phyloP scores from a whole-genome alignment of 2,797 vertebrate species.

The Caiman crocodilus region DNA sequence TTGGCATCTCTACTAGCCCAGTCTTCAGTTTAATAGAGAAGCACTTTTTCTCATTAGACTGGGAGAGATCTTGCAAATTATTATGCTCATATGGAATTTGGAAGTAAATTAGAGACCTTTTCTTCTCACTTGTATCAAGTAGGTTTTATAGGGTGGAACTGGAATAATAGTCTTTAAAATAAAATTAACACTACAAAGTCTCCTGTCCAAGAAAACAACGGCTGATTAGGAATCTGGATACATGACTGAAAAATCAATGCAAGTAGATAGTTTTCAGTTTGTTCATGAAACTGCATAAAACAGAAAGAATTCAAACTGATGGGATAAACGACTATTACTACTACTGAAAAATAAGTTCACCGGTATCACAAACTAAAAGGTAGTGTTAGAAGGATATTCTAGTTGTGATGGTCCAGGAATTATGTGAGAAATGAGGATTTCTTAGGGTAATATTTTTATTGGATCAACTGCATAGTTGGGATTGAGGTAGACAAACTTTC shows the following conservation, averaged over 20 bases:
- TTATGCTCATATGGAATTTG: neutral
- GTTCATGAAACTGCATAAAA: neutral
- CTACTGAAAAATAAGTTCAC: neutral
- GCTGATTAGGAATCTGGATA: neutral
- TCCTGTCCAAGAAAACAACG: neutral
- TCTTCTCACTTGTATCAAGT: neutral
- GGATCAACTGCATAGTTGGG: too few species aligned
- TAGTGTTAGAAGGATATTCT: too few species aligned
- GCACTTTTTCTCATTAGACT: neutral
- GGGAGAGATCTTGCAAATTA: neutral
- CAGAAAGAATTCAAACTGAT: neutral
- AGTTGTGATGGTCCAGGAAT: too few species aligned
- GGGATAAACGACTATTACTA: neutral
- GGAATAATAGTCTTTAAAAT: neutral
- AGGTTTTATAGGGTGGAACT: neutral
- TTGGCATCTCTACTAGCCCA: neutral
- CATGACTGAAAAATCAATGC: neutral
- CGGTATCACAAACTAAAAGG: too few species aligned
- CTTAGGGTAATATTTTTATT: too few species aligned
- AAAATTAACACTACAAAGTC: neutral
- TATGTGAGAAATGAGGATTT: too few species aligned
- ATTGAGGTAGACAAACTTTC: too few species aligned
- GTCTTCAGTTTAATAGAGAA: neutral
- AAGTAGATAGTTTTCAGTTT: neutral
- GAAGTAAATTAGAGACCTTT: neutral